These are phyloP conservation scores for Stratiomys singularior DNA, from an alignment of 2,888 invertebrate species.

Conservation along the genomic window DNA sequence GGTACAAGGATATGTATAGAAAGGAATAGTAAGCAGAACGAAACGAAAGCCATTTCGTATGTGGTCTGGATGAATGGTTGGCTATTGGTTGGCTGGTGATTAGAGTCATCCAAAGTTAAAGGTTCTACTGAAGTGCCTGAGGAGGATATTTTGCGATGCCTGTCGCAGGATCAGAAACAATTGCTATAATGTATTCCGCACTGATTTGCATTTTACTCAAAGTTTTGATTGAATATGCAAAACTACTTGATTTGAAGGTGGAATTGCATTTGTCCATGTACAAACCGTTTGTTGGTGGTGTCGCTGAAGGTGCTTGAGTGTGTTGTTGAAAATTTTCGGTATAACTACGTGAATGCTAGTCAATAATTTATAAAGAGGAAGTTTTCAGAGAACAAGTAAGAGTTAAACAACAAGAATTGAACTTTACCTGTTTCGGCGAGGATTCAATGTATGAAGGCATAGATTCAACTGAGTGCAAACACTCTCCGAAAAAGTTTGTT, in stretches of 20 bases:
- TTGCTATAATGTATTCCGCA: conserved; percentile 45
- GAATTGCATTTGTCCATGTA: conserved; percentile 41
- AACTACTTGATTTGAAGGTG: conserved; percentile 53
- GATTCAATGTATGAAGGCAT: too few species aligned
- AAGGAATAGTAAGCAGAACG: conserved; percentile 12
- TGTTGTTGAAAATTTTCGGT: conserved; percentile 1
- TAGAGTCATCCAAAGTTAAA: conserved; percentile 10
- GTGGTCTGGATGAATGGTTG: conserved; percentile 20
- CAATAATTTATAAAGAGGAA: not conserved
- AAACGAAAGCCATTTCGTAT: conserved; percentile 22
- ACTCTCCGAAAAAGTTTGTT: too few species aligned
- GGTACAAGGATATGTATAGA: too few species aligned
- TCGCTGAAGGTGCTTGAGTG: not conserved
- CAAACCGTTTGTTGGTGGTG: not conserved
- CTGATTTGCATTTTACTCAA: conserved; percentile 53
- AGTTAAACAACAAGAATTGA: too few species aligned
- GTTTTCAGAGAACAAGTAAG: too few species aligned
- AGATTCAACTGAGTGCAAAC: too few species aligned
- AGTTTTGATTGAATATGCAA: conserved; percentile 56
- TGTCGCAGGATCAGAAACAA: conserved; percentile 44
- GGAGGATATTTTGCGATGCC: conserved; percentile 36
- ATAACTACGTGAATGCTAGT: not conserved
- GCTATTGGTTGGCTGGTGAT: conserved; percentile 35
- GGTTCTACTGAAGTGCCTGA: conserved; percentile 22
- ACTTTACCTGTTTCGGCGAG: too few species aligned